These are phyloP conservation scores for Brevipalpus yothersi DNA, from an alignment of 1,140 invertebrate species.

Conservation along the genomic window DNA sequence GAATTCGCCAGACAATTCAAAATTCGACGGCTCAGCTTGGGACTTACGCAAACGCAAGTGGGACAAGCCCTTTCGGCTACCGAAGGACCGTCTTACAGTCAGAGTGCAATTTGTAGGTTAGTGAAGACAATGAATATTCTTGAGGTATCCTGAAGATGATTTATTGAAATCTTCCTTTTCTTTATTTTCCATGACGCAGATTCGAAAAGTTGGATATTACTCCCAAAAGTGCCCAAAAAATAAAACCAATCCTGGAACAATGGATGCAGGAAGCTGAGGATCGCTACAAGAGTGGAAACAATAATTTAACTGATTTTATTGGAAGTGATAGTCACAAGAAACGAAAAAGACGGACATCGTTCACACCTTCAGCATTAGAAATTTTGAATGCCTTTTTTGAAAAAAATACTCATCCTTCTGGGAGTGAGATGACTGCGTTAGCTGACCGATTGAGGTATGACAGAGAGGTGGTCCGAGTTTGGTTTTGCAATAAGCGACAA, in stretches of 20 bases:
- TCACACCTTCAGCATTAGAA: slow-evolving; percentile 83
- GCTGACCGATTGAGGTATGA: slow-evolving; percentile 87
- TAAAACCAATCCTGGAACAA: slow-evolving; percentile 85
- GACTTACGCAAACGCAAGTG: slow-evolving; percentile 85
- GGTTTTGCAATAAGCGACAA: slow-evolving; percentile 97
- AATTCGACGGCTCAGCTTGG: slow-evolving; percentile 63
- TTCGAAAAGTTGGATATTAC: slow-evolving; percentile 99
- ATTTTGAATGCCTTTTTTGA: slow-evolving; percentile 83
- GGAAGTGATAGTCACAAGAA: slow-evolving; percentile 89
- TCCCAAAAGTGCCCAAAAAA: slow-evolving; percentile 95
- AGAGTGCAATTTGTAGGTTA: slow-evolving; percentile 95
- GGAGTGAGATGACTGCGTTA: slow-evolving; percentile 81
- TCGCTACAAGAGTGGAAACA: slow-evolving; percentile 57
- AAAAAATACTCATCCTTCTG: slow-evolving; percentile 88
- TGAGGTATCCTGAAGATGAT: not conserved
- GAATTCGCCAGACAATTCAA: slow-evolving; percentile 96
- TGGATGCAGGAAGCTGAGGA: slow-evolving; percentile 97
- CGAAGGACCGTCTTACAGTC: slow-evolving; percentile 88
- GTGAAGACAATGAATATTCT: not conserved
- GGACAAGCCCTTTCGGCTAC: slow-evolving; percentile 80
- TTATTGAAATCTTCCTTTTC: slow-evolving; percentile 12
- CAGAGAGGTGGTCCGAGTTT: slow-evolving; percentile 88
- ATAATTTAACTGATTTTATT: slow-evolving; percentile 81
- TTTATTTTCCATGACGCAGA: slow-evolving; percentile 34
- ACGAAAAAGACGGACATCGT: slow-evolving; percentile 78